These are phyloP conservation scores for Luscinia luscinia DNA, from an alignment of 2,797 vertebrate genomes.

Conservation along the genomic window DNA sequence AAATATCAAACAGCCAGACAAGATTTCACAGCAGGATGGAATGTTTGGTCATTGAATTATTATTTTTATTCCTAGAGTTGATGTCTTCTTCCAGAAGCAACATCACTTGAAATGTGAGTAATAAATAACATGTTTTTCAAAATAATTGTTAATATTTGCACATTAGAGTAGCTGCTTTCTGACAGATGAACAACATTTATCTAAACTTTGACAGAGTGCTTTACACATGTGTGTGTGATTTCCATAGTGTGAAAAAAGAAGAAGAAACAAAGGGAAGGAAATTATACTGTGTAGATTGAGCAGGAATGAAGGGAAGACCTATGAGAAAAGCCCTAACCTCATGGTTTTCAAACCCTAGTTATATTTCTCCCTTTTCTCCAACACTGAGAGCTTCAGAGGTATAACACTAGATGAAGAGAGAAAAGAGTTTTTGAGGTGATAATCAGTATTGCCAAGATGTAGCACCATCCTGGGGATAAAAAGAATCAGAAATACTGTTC, in stretches of 20 bases:
- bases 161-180: not conserved
- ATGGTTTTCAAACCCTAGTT: not conserved
- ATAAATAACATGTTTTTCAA: not conserved
- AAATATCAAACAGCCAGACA: not conserved
- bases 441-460: not conserved
- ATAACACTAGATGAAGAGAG: not conserved
- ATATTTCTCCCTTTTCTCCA: not conserved
- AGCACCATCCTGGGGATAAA: not conserved
- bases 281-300: not conserved
- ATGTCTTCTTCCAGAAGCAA: not conserved
- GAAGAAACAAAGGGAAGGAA: not conserved
- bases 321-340: not conserved
- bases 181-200: not conserved
- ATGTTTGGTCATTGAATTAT: not conserved
- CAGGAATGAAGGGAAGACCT: not conserved
- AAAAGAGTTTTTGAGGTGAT: slow-evolving; percentile 33
- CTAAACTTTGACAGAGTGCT: not conserved
- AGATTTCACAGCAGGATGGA: not conserved
- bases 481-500: not conserved
- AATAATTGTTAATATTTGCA: not conserved
- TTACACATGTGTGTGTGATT: not conserved
- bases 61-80: not conserved
- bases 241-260: not conserved
- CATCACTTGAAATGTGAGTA: not conserved
- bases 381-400: not conserved